phyloP scores from a whole-genome alignment of 2,113 vertebrate species.

The Peromyscus polionotus region DNA sequence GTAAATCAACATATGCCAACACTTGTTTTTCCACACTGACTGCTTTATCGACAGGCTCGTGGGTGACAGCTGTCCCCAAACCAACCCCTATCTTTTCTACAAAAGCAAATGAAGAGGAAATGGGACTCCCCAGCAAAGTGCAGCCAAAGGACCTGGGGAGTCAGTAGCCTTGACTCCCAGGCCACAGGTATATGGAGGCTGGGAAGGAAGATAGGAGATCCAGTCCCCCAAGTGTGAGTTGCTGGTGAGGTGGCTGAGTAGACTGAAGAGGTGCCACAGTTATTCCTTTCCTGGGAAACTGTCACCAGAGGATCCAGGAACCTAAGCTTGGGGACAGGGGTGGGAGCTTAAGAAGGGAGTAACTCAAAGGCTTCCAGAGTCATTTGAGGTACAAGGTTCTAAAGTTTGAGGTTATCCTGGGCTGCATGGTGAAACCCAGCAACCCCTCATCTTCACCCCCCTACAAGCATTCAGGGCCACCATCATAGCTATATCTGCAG shows the following conservation, averaged over 20 bases:
- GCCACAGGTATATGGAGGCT: neutral
- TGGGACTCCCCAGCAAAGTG: neutral
- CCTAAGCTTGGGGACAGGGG: neutral
- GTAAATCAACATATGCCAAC: neutral
- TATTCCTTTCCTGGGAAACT: neutral
- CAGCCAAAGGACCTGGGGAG: neutral
- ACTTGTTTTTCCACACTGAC: neutral
- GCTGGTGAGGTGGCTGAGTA: neutral
- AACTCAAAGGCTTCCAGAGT: neutral
- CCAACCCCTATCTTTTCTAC: neutral
- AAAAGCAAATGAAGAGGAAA: neutral
- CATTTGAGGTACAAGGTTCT: neutral
- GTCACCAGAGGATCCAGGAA: neutral
- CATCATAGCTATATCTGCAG: neutral
- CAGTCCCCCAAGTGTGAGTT: neutral
- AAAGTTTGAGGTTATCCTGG: neutral
- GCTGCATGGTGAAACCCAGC: neutral
- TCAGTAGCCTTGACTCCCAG: neutral
- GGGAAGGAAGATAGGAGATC: neutral
- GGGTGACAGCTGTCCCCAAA: neutral
- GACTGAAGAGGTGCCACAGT: neutral
- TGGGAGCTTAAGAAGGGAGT: neutral
- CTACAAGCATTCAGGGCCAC: neutral
- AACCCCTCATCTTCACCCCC: neutral
- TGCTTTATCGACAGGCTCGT: constrained; percentile 64